Evolutionary conservation across 2,797 vertebrate species (phyloP), one percentile per base, ranked within the genome.

Genomic region (Xiphorhynchus erythropygius): DNA sequence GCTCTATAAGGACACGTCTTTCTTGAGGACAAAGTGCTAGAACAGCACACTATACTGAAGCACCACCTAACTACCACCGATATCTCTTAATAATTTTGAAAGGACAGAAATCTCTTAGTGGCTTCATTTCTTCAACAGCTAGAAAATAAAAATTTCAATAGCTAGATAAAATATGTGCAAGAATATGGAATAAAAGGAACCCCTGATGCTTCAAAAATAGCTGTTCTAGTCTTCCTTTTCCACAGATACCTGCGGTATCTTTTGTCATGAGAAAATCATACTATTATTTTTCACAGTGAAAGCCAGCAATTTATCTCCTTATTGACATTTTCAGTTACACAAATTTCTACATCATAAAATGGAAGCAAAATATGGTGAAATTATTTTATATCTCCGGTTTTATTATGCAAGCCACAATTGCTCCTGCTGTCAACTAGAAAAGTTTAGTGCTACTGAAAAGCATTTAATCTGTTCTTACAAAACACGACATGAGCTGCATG

Each of bases 261-360:
- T 83, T 68, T 77, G 73, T 70, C 39, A 79, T 22, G 9, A 85
- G 74, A 95, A 95, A 97, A 94, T 57, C 50, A 91, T 32, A 60
- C 42, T 25, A 41, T 28, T 83, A 80, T 56, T 93, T 91, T 91
- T 52, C 76, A 60, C 39, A 18, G 13, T 68, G 56, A 95, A 96
- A 90, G 77, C 33, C 75, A 74, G 33, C 27, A 63, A 83, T 86
- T 91, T 94, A 50, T 83, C 55, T 86, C 49, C 41, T 41, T 78
- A 84, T 52, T 73, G 63, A 71, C 55, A 84, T 87, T 91, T 96
- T 50, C 77, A 89, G 62, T 68, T 60, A 70, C 42, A 83, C 49
- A 71, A 74, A 93, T 71, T 73, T 41, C 63, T 49, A 15, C 33
- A 25, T 17, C 60, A 32, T 55, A 78, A 94, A 95, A 82, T n/a